Evolutionary conservation across 2,113 vertebrate species (phyloP).

Genomic region (Aythya baeri): DNA sequence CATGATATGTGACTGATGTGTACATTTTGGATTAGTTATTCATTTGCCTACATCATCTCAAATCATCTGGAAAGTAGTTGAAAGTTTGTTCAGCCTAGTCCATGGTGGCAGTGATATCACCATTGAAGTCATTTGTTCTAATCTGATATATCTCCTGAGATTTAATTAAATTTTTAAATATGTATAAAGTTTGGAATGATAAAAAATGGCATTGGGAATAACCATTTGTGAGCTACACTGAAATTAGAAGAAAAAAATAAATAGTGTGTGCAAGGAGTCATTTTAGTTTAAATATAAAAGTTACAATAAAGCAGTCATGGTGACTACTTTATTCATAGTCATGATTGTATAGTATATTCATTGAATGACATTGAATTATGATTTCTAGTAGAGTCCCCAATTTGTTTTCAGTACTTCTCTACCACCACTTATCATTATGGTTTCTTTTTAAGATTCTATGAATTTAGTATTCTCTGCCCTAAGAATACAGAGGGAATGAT

Average conservation of each 20-base stretch:
- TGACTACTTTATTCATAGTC: background rate
- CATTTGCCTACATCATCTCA: background rate
- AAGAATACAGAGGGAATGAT: background rate
- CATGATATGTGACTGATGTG: background rate
- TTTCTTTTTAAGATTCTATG: background rate
- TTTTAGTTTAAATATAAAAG: fast-evolving
- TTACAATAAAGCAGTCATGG: background rate
- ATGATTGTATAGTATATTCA: background rate
- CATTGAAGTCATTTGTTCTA: background rate
- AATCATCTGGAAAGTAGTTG: background rate
- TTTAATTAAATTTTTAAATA: background rate
- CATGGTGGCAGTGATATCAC: background rate
- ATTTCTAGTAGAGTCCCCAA: background rate
- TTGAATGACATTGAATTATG: background rate
- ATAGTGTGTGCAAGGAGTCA: background rate
- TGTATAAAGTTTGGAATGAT: background rate
- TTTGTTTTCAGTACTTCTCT: background rate
- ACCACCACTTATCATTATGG: background rate
- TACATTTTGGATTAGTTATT: background rate
- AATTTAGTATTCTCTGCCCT: background rate
- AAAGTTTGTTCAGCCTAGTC: background rate
- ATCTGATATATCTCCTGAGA: background rate
- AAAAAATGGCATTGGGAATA: background rate
- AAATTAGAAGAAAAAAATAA: background rate
- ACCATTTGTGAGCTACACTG: background rate